phyloP scores from a whole-genome alignment of 2,797 vertebrate genomes.

The Neosilurus hyrtlii region DNA sequence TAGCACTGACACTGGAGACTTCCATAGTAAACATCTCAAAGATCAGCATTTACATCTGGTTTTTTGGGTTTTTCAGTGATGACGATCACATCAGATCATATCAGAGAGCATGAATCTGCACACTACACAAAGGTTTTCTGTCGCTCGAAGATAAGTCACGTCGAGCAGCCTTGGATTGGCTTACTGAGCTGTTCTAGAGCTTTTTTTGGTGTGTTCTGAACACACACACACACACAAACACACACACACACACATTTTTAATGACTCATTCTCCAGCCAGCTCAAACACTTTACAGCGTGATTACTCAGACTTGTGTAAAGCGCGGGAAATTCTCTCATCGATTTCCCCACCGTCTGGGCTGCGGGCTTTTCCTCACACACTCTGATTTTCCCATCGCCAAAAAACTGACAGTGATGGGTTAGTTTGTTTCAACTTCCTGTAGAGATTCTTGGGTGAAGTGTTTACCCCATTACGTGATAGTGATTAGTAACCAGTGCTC shows the following conservation, averaged over 20 bases:
- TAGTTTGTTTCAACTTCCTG: slow-evolving; percentile 16
- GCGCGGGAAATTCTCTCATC: not conserved
- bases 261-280: slow-evolving; percentile 16
- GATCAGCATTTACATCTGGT: too few species aligned
- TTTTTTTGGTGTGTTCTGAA: not conserved
- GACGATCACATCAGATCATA: not conserved
- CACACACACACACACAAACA: not conserved
- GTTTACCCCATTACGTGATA: slow-evolving; percentile 68
- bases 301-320: not conserved
- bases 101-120: not conserved
- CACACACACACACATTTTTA: slow-evolving; percentile 4
- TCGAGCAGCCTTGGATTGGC: not conserved
- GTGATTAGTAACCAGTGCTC: slow-evolving; percentile 67
- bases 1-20: not conserved
- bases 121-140: not conserved
- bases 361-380: slow-evolving; percentile 45
- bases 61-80: too few species aligned
- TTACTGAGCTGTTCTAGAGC: not conserved
- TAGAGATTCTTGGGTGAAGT: slow-evolving; percentile 63
- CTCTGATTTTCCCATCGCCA: slow-evolving; percentile 49
- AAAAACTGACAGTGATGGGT: not conserved
- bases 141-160: slow-evolving; percentile 29
- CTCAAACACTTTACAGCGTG: not conserved
- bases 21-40: too few species aligned
- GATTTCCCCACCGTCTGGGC: not conserved